phyloP scores from a whole-genome alignment of 2,797 vertebrate genomes.

The Spinibarbus caldwelli region DNA sequence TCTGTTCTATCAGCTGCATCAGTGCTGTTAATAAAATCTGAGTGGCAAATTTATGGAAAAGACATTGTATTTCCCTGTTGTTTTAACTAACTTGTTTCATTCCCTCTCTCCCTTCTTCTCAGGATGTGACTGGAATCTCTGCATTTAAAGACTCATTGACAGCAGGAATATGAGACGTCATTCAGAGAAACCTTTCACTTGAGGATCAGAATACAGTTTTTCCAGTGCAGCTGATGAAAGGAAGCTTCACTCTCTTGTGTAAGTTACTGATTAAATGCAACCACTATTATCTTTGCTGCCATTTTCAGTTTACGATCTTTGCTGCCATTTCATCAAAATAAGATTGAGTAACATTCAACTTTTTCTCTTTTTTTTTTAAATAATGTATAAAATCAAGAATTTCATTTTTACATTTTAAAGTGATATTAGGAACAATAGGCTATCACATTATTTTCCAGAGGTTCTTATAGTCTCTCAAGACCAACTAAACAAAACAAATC shows the following conservation, averaged over 20 bases:
- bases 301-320: no score
- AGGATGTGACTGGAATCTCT: no score
- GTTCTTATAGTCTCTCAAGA: no score
- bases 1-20: not conserved
- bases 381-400: no score
- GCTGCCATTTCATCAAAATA: not conserved
- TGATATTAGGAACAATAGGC: no score
- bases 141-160: not conserved
- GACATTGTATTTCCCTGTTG: not conserved
- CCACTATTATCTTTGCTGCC: not conserved
- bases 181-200: not conserved
- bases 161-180: not conserved
- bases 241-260: not conserved
- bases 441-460: no score
- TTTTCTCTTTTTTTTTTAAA: no score
- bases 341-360: no score
- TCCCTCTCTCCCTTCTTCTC: not conserved
- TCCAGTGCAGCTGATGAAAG: not conserved
- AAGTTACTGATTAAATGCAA: not conserved
- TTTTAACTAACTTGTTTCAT: not conserved
- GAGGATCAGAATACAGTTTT: not conserved
- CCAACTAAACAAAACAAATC: no score
- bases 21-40: not conserved
- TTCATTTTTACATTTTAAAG: no score
- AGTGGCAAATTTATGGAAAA: not conserved